phyloP scores from a whole-genome alignment of 2,113 vertebrate species.

The Felis chaus region DNA sequence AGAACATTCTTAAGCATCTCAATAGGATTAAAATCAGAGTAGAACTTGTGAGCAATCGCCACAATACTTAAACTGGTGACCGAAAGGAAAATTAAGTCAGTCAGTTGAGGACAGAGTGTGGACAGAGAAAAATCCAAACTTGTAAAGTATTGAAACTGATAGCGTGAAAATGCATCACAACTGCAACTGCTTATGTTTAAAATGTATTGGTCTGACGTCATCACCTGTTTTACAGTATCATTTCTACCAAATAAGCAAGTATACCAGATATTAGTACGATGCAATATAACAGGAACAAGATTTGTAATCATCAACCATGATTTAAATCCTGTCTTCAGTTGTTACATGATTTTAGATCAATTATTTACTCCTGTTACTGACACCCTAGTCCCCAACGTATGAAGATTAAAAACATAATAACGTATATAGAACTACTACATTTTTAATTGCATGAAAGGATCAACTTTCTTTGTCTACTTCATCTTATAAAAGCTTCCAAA shows the following conservation, averaged over 20 bases:
- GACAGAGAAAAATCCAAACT: neutral
- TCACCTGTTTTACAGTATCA: neutral
- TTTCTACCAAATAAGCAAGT: neutral
- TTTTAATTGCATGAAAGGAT: neutral
- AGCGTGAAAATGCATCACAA: neutral
- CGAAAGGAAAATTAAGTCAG: neutral
- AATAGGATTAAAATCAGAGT: neutral
- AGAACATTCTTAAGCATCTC: neutral
- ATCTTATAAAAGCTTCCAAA: neutral
- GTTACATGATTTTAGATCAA: neutral
- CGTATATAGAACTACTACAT: neutral
- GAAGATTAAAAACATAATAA: neutral
- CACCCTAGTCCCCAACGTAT: neutral
- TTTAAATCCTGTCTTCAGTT: neutral
- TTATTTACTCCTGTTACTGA: neutral
- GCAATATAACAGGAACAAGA: neutral
- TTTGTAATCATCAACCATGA: neutral
- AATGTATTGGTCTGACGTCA: neutral
- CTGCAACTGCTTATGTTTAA: neutral
- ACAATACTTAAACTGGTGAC: neutral
- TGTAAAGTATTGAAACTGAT: neutral
- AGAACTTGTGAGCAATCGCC: neutral
- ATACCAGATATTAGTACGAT: neutral
- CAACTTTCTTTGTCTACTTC: neutral
- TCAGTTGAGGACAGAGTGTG: neutral